phyloP scores from a whole-genome alignment of 2,113 vertebrate species.

The Motacilla tschutschensis region DNA sequence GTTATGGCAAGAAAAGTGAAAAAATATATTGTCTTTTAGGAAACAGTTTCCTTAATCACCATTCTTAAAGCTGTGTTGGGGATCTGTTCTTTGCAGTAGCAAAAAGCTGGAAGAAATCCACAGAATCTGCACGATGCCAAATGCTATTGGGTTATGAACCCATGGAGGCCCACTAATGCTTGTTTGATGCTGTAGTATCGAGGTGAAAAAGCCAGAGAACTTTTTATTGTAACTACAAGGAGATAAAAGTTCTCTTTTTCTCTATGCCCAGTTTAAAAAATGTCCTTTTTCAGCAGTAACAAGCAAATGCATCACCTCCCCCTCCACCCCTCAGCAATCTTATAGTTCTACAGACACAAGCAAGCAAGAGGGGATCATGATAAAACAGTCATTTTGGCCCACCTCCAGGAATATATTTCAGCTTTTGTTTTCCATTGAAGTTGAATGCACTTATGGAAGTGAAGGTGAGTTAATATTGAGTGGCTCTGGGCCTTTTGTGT shows the following conservation, averaged over 20 bases:
- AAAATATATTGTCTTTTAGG: not conserved
- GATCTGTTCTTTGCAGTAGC: not conserved
- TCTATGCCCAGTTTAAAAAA: not conserved
- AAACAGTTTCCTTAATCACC: not conserved
- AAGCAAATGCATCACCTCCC: not conserved
- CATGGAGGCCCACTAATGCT: not conserved
- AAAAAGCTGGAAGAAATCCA: slow-evolving; percentile 9
- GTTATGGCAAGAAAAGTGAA: not conserved
- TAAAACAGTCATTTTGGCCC: not conserved
- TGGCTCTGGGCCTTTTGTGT: not conserved
- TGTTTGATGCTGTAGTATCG: not conserved
- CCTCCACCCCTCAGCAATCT: not conserved
- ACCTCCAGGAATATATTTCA: slow-evolving; percentile 8
- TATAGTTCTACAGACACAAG: not conserved
- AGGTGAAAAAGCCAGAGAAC: slow-evolving; percentile 13
- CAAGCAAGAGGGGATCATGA: not conserved
- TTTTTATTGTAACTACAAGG: slow-evolving; percentile 32
- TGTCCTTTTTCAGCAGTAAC: slow-evolving; percentile 8
- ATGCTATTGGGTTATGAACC: not conserved
- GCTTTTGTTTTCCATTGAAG: not conserved
- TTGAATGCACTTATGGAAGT: not conserved
- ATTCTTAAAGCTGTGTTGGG: not conserved
- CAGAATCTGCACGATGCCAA: not conserved
- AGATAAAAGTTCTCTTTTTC: slow-evolving; percentile 11
- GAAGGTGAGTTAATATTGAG: not conserved